Evolutionary conservation across 2,888 invertebrate species (phyloP).

Genomic region (Chelonus formosanus): DNA sequence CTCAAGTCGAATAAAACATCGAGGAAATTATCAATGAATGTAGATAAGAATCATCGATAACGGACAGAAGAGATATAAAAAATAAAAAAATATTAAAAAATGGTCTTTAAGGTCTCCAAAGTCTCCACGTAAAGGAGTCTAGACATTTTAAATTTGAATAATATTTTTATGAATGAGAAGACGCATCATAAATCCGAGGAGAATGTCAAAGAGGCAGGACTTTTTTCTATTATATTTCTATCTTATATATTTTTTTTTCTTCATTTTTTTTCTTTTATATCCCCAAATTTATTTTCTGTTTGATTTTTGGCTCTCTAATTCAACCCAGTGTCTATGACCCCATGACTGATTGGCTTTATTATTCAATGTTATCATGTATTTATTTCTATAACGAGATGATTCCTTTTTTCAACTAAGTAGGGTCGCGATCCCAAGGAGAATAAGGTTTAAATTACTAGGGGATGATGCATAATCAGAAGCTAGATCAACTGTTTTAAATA

Average conservation of each 20-base stretch:
- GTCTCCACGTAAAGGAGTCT: conserved; percentile 46
- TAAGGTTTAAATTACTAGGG: too few species aligned
- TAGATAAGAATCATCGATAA: conserved; percentile 34
- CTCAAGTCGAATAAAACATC: conserved; percentile 18
- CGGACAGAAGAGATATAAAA: conserved; percentile 13
- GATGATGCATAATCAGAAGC: too few species aligned
- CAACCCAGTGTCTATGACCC: conserved; percentile 39
- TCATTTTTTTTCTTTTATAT: conserved; percentile 27
- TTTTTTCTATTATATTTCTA: conserved; percentile 20
- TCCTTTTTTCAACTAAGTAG: too few species aligned
- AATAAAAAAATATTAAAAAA: conserved; percentile 27
- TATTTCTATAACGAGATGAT: conserved; percentile 45
- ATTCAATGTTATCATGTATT: conserved; percentile 62
- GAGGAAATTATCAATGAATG: conserved; percentile 29
- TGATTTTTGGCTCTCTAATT: conserved; percentile 32
- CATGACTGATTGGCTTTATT: conserved; percentile 63
- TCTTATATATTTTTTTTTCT: conserved; percentile 34
- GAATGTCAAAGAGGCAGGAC: conserved; percentile 26
- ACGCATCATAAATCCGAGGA: conserved; percentile 59
- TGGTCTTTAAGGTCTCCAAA: conserved; percentile 31
- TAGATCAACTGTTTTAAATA: too few species aligned
- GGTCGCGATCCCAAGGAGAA: too few species aligned
- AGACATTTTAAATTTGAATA: conserved; percentile 64
- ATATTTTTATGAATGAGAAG: conserved; percentile 65
- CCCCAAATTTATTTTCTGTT: conserved; percentile 29